Percentiles rank a stretch among this genome's conserved stretches.
Conservation (phyloP, 2,888 invertebrate species). For the Hylaea fasciaria region DNA sequence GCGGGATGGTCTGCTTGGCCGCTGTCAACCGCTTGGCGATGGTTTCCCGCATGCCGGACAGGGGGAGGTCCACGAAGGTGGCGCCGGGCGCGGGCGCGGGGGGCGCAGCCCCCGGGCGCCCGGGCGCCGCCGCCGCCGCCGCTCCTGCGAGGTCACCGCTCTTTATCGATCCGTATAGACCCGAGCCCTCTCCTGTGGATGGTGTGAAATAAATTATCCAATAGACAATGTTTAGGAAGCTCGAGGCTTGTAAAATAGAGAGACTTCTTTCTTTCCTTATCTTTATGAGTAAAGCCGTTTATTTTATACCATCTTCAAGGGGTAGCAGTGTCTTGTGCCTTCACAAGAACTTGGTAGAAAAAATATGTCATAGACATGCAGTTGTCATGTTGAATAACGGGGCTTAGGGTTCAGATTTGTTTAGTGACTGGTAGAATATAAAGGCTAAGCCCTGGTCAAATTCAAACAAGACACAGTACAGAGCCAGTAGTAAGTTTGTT, state of each 20-base stretch:
- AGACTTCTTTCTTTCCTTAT: too few relatives aligned
- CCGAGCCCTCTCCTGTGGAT: slow-evolving; percentile 88
- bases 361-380: too few relatives aligned
- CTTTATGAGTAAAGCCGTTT: background rate
- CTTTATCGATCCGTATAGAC: slow-evolving; percentile 93
- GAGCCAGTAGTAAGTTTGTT: too few relatives aligned
- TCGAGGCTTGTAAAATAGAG: background rate
- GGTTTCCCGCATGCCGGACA: slow-evolving; percentile 92
- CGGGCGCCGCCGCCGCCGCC: slow-evolving; percentile 37
- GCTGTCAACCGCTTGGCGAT: slow-evolving; percentile 95
- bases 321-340: background rate
- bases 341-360: background rate
- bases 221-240: background rate
- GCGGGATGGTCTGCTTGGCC: slow-evolving; percentile 97
- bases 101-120: slow-evolving; percentile 31
- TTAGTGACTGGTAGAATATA: too few relatives aligned
- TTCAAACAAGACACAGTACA: too few relatives aligned
- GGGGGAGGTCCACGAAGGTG: slow-evolving; percentile 90
- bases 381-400: too few relatives aligned
- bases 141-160: slow-evolving; percentile 89
- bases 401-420: too few relatives aligned
- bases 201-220: slow-evolving; percentile 45
- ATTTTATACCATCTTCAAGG: slow-evolving; percentile 38
- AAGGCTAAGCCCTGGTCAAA: too few relatives aligned
- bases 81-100: slow-evolving; percentile 76